A percentile compares a stretch with the other conserved stretches of the same genome.
Conservation (phyloP, 2,797 vertebrate genomes). For the Arrhamphus sclerolepis region DNA sequence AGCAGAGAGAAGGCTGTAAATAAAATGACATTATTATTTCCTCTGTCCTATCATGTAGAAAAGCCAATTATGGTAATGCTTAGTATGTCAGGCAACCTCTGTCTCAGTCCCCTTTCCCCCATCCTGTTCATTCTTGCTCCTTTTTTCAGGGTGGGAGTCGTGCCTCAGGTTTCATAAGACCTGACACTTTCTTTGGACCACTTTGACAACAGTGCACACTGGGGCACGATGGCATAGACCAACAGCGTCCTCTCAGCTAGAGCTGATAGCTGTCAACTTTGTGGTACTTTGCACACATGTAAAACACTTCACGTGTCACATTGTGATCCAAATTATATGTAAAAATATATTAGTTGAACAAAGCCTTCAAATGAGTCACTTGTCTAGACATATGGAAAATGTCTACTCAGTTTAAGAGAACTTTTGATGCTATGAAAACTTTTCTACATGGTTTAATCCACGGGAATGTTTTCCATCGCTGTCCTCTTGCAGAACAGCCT, state of each 20-base stretch:
- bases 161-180: slow-evolving; percentile 82
- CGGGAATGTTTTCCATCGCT: slow-evolving; percentile 36
- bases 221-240: slow-evolving; percentile 35
- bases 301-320: background rate
- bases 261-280: background rate
- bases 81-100: slow-evolving; percentile 96
- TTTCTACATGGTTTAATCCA: slow-evolving; percentile 20
- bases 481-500: slow-evolving; percentile 15
- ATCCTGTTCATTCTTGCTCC: slow-evolving; percentile 62
- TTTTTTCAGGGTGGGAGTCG: slow-evolving; percentile 64
- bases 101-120: slow-evolving; percentile 56
- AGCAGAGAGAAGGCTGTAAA: slow-evolving; percentile 92
- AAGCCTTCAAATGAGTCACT: background rate
- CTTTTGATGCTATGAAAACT: background rate
- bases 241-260: slow-evolving; percentile 16
- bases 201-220: slow-evolving; percentile 77
- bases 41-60: slow-evolving; percentile 99
- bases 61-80: slow-evolving; percentile 99
- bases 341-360: too few species aligned
- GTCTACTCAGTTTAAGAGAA: background rate
- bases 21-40: slow-evolving; percentile 99
- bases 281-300: background rate
- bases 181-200: slow-evolving; percentile 80
- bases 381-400: background rate
- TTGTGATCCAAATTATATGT: too few species aligned